These are phyloP conservation scores for Platichthys flesus DNA, from an alignment of 2,113 vertebrate species.

Conservation along the genomic window DNA sequence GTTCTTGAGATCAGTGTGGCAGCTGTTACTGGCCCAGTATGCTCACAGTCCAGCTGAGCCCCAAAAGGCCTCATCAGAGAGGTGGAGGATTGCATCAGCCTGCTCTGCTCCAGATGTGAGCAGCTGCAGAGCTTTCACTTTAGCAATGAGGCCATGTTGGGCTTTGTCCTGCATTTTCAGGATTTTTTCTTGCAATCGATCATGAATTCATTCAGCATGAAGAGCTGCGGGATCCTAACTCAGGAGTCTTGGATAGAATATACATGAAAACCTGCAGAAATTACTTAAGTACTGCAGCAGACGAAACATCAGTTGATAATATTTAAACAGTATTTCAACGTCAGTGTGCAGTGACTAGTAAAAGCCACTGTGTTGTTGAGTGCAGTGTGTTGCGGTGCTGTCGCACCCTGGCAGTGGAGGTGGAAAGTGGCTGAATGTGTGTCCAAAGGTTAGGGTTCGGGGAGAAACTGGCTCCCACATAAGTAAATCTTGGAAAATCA, in stretches of 20 bases:
- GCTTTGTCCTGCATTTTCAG: slow-evolving; percentile 30
- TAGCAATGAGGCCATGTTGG: not conserved
- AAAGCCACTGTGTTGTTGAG: not conserved
- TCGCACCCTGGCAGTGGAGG: slow-evolving; percentile 38
- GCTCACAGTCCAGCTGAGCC: slow-evolving; percentile 61
- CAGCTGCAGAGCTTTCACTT: slow-evolving; percentile 39
- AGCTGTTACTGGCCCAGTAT: slow-evolving; percentile 36
- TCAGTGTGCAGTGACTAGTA: not conserved
- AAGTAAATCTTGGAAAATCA: slow-evolving; percentile 54
- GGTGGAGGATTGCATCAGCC: slow-evolving; percentile 62
- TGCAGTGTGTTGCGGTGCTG: not conserved
- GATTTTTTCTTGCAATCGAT: slow-evolving; percentile 8
- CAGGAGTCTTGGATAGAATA: not conserved
- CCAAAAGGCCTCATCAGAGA: slow-evolving; percentile 40
- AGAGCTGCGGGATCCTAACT: too few relatives aligned
- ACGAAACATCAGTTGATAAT: not conserved
- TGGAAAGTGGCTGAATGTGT: slow-evolving; percentile 55
- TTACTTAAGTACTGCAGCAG: not conserved
- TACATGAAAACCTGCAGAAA: slow-evolving; percentile 4
- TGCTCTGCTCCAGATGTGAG: slow-evolving; percentile 51
- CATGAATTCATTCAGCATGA: not conserved
- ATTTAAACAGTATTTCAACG: not conserved
- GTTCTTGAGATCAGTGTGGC: slow-evolving; percentile 48
- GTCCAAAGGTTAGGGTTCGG: slow-evolving; percentile 33
- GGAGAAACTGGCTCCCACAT: slow-evolving; percentile 33